Evolutionary conservation across 2,888 invertebrate genomes (phyloP).

Genomic region (Cheilosia variabilis): DNA sequence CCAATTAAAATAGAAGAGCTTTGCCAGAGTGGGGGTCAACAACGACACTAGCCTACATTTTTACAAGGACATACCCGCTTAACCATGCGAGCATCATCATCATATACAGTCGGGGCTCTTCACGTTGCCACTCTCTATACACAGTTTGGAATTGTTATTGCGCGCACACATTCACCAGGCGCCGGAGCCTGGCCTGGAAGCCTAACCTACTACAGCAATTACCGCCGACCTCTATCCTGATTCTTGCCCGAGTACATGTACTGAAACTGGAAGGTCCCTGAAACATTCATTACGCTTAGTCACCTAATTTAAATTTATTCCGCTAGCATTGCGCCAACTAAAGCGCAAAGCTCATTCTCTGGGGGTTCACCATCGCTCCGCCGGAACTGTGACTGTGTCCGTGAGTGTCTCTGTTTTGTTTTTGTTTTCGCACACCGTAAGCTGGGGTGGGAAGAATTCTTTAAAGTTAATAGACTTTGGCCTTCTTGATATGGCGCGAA

Average conservation of each 20-base stretch:
- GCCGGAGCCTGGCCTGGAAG: background rate
- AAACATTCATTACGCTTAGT: conserved; percentile 62
- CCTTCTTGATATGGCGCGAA: conserved; percentile 4
- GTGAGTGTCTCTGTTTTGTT: conserved; percentile 28
- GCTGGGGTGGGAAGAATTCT: conserved; percentile 16
- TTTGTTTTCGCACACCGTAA: background rate
- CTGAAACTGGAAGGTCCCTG: conserved; percentile 41
- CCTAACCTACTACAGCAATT: background rate
- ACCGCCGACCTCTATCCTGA: conserved; percentile 25
- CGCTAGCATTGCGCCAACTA: conserved; percentile 49
- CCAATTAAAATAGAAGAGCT: conserved; percentile 64
- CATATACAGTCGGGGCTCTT: background rate
- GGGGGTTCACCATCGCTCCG: conserved; percentile 6
- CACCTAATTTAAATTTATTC: conserved; percentile 71
- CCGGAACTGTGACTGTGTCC: conserved; percentile 1
- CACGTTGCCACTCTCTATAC: conserved; percentile 8
- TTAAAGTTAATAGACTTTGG: conserved; percentile 53
- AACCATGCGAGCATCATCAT: conserved; percentile 40
- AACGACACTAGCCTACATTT: conserved; percentile 65
- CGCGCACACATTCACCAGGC: background rate
- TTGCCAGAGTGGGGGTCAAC: conserved; percentile 60
- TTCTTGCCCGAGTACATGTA: background rate
- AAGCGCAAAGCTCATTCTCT: conserved; percentile 22
- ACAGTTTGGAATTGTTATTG: conserved; percentile 22
- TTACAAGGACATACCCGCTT: conserved; percentile 48